Conservation (phyloP, 2,113 vertebrate genomes). For the Narcine bancroftii region DNA sequence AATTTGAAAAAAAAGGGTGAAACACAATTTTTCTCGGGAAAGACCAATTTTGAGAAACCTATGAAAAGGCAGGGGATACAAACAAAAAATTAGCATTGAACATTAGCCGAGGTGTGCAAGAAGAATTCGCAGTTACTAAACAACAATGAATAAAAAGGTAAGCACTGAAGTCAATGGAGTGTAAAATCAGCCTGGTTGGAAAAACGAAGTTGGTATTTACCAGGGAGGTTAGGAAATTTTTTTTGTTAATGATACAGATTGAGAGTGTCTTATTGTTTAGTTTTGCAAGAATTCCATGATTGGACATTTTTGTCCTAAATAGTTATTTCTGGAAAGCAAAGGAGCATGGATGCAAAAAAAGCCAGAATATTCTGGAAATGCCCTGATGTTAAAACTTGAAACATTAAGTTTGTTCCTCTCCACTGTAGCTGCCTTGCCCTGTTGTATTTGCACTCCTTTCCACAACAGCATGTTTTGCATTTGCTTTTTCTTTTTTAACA, state of each 20-base stretch:
- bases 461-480: not conserved
- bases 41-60: not conserved
- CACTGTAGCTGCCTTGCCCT: not conserved
- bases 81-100: not conserved
- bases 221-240: not conserved
- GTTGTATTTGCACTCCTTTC: too few relatives aligned
- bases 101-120: not conserved
- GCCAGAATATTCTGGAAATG: not conserved
- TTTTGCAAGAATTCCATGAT: not conserved
- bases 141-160: not conserved
- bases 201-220: not conserved
- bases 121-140: not conserved
- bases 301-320: not conserved
- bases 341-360: not conserved
- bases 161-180: not conserved
- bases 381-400: not conserved
- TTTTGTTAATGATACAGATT: not conserved
- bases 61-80: not conserved
- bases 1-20: not conserved
- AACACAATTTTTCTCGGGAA: not conserved
- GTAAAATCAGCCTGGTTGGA: not conserved
- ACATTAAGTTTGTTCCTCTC: not conserved
- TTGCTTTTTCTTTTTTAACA: not conserved
- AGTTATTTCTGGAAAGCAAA: not conserved
- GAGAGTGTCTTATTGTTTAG: not conserved